Percentiles rank a stretch among this genome's conserved stretches.
These are phyloP conservation scores for Steinernema hermaphroditum DNA, from an alignment of 2,888 invertebrate species.

Conservation along the genomic window DNA sequence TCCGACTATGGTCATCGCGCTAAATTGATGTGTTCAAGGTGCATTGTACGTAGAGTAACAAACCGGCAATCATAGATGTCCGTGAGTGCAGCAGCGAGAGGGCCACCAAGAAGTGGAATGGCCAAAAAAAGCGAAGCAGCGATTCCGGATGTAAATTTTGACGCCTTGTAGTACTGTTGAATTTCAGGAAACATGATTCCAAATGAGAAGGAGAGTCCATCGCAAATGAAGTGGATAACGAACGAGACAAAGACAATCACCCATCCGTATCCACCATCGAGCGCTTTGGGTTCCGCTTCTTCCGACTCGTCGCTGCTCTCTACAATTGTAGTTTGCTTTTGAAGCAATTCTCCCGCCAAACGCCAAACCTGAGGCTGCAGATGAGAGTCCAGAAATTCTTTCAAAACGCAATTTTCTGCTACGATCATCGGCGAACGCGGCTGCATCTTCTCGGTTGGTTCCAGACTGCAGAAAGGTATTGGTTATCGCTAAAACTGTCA, in stretches of 20 bases:
- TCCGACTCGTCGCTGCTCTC: conserved; percentile 1
- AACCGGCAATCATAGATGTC: conserved; percentile 47
- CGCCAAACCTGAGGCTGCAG: not conserved
- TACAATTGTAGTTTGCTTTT: not conserved
- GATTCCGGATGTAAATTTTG: conserved; percentile 85
- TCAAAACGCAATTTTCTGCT: not conserved
- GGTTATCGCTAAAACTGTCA: not conserved
- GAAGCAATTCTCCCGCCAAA: not conserved
- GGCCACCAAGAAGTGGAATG: conserved; percentile 83
- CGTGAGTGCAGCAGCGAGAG: conserved; percentile 68
- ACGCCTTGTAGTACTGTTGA: conserved; percentile 80
- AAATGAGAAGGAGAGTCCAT: conserved; percentile 88
- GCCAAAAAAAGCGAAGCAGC: conserved; percentile 88
- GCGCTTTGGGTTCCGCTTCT: conserved; percentile 28
- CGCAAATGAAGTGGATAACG: conserved; percentile 85
- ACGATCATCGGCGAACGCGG: not conserved
- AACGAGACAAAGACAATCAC: conserved; percentile 86
- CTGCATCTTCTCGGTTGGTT: not conserved
- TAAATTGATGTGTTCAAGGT: not conserved
- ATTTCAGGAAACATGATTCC: conserved; percentile 86
- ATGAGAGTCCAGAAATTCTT: not conserved
- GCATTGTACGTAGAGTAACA: not conserved
- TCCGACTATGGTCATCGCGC: conserved; percentile 39
- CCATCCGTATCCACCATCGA: conserved; percentile 76
- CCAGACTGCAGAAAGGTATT: not conserved